A percentile compares a stretch with the other conserved stretches of the same genome.
Conservation (phyloP, 2,888 invertebrate species). For the Ormia ochracea region DNA sequence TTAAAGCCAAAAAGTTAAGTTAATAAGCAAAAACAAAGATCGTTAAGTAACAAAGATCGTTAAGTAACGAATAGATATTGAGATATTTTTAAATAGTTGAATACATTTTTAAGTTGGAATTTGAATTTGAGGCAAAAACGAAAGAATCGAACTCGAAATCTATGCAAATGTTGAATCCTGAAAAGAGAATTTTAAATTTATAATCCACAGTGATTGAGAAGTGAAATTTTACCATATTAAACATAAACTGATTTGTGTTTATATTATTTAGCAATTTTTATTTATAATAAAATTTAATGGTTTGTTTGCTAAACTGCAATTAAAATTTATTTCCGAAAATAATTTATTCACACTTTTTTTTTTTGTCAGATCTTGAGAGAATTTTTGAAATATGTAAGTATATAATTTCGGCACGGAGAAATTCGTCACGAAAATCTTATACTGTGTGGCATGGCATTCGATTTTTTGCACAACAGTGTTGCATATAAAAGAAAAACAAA, state of each 20-base stretch:
- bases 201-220: conserved; percentile 1
- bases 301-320: conserved; percentile 32
- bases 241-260: conserved; percentile 24
- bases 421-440: too few relatives aligned
- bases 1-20: conserved; percentile 35
- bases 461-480: too few relatives aligned
- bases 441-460: too few relatives aligned
- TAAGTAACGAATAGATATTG: conserved; percentile 20
- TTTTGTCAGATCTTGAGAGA: too few relatives aligned
- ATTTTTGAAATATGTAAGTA: too few relatives aligned
- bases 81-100: conserved; percentile 27
- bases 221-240: conserved; percentile 15
- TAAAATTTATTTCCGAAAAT: neutral
- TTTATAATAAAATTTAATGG: conserved; percentile 31
- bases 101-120: conserved; percentile 38
- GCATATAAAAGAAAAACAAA: too few relatives aligned
- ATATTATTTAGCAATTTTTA: conserved; percentile 36
- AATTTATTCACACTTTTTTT: too few relatives aligned
- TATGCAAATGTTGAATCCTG: conserved; percentile 18
- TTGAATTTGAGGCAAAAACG: neutral
- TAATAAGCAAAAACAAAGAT: too few relatives aligned
- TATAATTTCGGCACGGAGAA: too few relatives aligned
- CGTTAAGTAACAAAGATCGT: too few relatives aligned
- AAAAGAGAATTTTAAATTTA: conserved; percentile 26
- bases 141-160: neutral